Evolutionary conservation across 1,140 invertebrate genomes (phyloP).

Genomic region (Holotrichia oblita): DNA sequence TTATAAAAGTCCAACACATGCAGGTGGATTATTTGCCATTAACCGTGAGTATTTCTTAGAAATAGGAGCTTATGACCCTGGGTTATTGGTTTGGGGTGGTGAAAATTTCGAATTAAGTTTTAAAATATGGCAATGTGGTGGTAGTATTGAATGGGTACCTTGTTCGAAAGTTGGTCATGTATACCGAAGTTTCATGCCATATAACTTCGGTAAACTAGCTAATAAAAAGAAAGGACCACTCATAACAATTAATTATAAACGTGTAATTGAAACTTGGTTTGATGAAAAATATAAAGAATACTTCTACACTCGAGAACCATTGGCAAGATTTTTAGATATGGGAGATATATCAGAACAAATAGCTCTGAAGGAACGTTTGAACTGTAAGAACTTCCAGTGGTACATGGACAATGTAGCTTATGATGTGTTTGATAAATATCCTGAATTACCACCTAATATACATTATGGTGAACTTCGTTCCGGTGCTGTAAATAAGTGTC

Average conservation of each 20-base stretch:
- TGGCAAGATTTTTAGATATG: conserved; percentile 82
- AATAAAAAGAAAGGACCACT: conserved; percentile 93
- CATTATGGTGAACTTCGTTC: conserved; percentile 94
- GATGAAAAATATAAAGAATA: conserved; percentile 94
- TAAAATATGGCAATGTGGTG: conserved; percentile 99
- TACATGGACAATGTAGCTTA: conserved; percentile 98
- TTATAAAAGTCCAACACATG: conserved; percentile 92
- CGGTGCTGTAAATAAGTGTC: conserved; percentile 78
- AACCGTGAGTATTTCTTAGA: conserved; percentile 95
- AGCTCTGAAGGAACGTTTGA: conserved; percentile 79
- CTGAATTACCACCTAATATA: conserved; percentile 92
- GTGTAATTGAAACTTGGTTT: conserved; percentile 96
- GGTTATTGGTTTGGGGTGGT: conserved; percentile 92
- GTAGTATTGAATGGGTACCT: conserved; percentile 97
- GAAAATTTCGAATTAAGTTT: conserved; percentile 99
- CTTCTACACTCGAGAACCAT: conserved; percentile 93
- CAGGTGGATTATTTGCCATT: conserved; percentile 98
- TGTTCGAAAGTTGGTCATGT: conserved; percentile 98
- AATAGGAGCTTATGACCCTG: conserved; percentile 89
- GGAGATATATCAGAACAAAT: conserved; percentile 86
- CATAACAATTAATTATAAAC: conserved; percentile 96
- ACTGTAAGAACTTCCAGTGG: conserved; percentile 95
- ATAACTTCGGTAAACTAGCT: conserved; percentile 90
- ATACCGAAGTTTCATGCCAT: conserved; percentile 98
- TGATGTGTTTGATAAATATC: conserved; percentile 94